These are phyloP conservation scores for Thecocarcelia acutangulata DNA, from an alignment of 2,888 invertebrate genomes.

Conservation along the genomic window DNA sequence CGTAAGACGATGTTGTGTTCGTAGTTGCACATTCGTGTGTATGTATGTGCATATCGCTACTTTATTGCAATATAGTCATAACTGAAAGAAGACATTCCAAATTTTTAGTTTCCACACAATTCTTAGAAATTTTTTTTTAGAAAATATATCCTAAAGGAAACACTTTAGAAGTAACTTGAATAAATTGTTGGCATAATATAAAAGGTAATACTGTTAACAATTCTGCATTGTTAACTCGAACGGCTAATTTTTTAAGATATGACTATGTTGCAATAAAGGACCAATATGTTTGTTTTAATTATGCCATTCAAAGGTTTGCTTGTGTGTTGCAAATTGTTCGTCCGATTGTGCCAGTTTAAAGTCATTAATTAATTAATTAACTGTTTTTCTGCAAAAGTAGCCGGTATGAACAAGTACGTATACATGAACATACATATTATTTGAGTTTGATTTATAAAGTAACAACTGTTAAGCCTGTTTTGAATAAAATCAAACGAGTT, in stretches of 20 bases:
- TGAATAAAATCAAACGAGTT: slow-evolving; percentile 22
- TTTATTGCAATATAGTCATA: too few relatives aligned
- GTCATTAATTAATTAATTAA: slow-evolving; percentile 52
- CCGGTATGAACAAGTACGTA: not conserved
- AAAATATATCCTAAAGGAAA: too few relatives aligned
- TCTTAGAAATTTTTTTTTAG: too few relatives aligned
- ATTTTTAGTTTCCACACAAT: too few relatives aligned
- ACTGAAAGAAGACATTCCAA: too few relatives aligned
- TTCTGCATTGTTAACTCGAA: too few relatives aligned
- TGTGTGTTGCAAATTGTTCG: not conserved
- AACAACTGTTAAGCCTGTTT: slow-evolving; percentile 7
- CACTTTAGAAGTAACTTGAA: too few relatives aligned
- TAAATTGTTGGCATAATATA: too few relatives aligned
- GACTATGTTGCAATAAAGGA: too few relatives aligned
- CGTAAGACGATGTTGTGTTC: slow-evolving; percentile 34
- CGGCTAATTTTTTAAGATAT: slow-evolving; percentile 25
- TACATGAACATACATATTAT: not conserved
- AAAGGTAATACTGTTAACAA: too few relatives aligned
- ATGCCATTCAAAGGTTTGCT: slow-evolving; percentile 35
- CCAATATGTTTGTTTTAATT: slow-evolving; percentile 3
- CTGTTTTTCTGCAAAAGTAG: slow-evolving; percentile 16
- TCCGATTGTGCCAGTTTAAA: slow-evolving; percentile 30
- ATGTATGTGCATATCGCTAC: too few relatives aligned
- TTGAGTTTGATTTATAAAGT: slow-evolving; percentile 7
- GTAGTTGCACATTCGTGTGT: too few relatives aligned